These are phyloP conservation scores for Lasioglossum figueresi DNA, from an alignment of 2,888 invertebrate species.

Conservation along the genomic window DNA sequence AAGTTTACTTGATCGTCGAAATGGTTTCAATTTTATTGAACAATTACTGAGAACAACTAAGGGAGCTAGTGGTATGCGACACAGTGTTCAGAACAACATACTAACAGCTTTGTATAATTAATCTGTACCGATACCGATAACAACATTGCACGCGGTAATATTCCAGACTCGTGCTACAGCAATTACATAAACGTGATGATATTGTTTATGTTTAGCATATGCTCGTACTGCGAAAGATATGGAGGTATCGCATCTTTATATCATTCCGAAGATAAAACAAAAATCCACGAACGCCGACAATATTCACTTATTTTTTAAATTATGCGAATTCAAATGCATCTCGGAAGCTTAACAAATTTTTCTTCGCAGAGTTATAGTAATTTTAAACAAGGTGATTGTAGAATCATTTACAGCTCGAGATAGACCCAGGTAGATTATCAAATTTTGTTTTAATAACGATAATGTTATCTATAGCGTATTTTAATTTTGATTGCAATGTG, in stretches of 20 bases:
- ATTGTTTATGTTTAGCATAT: no score
- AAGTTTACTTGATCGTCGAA: neutral
- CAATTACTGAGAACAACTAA: neutral
- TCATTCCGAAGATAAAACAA: neutral
- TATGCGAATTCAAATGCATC: neutral
- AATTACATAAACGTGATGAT: neutral
- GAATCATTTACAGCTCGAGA: no score
- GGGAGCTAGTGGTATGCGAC: neutral
- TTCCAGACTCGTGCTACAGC: neutral
- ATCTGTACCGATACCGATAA: no score
- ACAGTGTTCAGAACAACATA: neutral
- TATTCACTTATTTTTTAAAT: neutral
- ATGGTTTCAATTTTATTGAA: neutral
- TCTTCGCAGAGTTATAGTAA: neutral
- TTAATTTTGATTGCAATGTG: neutral
- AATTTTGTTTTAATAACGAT: no score
- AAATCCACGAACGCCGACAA: neutral
- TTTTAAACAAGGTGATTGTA: neutral
- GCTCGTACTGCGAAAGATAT: neutral
- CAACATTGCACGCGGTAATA: neutral
- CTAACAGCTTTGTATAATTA: neutral
- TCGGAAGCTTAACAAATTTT: neutral
- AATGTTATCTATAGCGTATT: neutral
- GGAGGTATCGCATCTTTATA: neutral
- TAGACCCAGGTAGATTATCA: neutral